Conservation (phyloP, 2,113 vertebrate genomes). For the Paramisgurnus dabryanus region DNA sequence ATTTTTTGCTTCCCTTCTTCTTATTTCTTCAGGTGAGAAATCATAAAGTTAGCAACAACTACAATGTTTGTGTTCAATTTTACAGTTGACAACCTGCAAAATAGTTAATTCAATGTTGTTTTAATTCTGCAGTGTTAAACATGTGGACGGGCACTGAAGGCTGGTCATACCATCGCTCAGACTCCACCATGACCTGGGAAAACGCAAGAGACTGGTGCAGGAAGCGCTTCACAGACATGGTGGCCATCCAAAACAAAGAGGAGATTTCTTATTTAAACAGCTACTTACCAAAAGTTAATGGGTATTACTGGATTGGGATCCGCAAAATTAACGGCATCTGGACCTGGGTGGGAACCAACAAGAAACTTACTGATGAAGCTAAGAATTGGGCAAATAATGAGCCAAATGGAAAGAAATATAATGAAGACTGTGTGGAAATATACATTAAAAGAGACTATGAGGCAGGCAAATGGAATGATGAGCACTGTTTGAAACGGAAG, state of each 20-base stretch:
- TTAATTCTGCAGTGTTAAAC: constrained; percentile 66
- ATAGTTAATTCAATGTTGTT: not conserved
- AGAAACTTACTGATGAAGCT: constrained; percentile 75
- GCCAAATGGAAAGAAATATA: constrained; percentile 74
- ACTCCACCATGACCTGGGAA: constrained; percentile 72
- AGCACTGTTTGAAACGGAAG: constrained; percentile 77
- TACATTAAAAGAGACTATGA: constrained; percentile 76
- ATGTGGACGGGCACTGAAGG: constrained; percentile 65
- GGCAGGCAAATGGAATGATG: constrained; percentile 88
- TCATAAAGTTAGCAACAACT: not conserved
- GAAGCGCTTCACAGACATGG: constrained; percentile 82
- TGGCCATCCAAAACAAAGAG: constrained; percentile 90
- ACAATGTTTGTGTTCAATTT: not conserved
- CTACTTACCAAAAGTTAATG: constrained; percentile 57
- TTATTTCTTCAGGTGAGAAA: constrained; percentile 49
- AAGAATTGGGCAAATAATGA: constrained; percentile 86
- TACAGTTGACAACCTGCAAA: not conserved
- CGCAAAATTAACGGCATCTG: constrained; percentile 78
- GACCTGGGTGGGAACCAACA: constrained; percentile 93
- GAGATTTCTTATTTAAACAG: constrained; percentile 83
- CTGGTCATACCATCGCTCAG: constrained; percentile 82
- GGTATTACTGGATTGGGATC: constrained; percentile 94
- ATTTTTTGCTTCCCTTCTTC: constrained; percentile 36
- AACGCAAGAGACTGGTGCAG: constrained; percentile 78
- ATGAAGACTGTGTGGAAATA: constrained; percentile 93